phyloP scores from a whole-genome alignment of 2,888 invertebrate genomes.

The Cyaniris semiargus region DNA sequence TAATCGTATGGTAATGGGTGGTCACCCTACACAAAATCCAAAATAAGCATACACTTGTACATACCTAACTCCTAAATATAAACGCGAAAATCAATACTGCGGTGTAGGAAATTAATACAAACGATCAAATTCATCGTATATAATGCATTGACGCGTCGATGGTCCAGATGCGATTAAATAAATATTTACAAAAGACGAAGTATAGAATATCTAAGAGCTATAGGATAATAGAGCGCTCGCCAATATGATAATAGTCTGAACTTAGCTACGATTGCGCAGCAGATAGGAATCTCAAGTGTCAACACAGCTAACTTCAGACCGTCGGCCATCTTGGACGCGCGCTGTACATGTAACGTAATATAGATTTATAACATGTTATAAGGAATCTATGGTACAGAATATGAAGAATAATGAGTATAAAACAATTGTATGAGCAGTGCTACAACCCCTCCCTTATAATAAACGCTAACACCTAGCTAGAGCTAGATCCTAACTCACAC shows the following conservation, averaged over 20 bases:
- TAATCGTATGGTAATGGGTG: slow-evolving; percentile 72
- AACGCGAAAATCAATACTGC: slow-evolving; percentile 76
- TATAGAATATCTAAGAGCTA: slow-evolving; percentile 33
- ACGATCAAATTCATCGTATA: slow-evolving; percentile 54
- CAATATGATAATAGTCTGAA: not conserved
- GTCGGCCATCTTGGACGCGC: slow-evolving; percentile 16
- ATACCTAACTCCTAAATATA: slow-evolving; percentile 68
- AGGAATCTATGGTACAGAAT: slow-evolving; percentile 40
- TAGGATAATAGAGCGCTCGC: slow-evolving; percentile 17
- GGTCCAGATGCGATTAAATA: slow-evolving; percentile 33
- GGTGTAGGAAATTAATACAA: slow-evolving; percentile 67
- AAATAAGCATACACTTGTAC: slow-evolving; percentile 74
- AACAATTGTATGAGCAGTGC: slow-evolving; percentile 50
- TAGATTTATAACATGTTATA: slow-evolving; percentile 44
- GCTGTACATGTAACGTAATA: slow-evolving; percentile 42
- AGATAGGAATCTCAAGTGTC: not conserved
- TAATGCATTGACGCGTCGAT: slow-evolving; percentile 56
- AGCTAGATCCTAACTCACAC: slow-evolving; percentile 75
- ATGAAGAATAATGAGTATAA: slow-evolving; percentile 40
- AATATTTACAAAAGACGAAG: slow-evolving; percentile 40
- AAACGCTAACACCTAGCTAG: slow-evolving; percentile 71
- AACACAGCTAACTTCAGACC: slow-evolving; percentile 2
- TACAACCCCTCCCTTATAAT: slow-evolving; percentile 48
- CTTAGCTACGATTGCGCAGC: not conserved
- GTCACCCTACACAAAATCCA: slow-evolving; percentile 71